Evolutionary conservation across 1,140 invertebrate genomes (phyloP).

Genomic region (Penaeus vannamei): DNA sequence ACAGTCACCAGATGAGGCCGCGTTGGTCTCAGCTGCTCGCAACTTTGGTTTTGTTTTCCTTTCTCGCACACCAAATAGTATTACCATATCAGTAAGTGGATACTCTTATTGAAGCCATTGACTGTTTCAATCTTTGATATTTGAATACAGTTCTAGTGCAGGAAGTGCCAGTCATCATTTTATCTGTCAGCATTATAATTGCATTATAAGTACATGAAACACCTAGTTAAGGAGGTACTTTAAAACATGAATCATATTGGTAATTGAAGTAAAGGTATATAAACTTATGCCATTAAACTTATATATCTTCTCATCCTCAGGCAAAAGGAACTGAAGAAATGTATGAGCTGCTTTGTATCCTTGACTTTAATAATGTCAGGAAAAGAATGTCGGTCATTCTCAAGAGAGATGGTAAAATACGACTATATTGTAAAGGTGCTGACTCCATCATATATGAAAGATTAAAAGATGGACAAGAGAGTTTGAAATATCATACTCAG

Average conservation of each 20-base stretch:
- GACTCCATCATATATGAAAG: constrained; percentile 98
- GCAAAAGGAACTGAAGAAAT: constrained; percentile 87
- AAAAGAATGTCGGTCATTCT: constrained; percentile 99
- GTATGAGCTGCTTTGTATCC: constrained; percentile 95
- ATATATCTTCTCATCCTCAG: constrained; percentile 66
- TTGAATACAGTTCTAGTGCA: no score
- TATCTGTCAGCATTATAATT: no score
- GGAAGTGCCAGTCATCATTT: no score
- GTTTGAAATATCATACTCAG: constrained; percentile 84
- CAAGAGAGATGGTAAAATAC: constrained; percentile 86
- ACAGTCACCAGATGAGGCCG: constrained; percentile 98
- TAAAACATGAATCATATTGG: no score
- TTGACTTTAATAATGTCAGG: constrained; percentile 99
- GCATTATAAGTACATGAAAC: no score
- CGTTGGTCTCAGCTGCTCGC: constrained; percentile 95
- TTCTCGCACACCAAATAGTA: constrained; percentile 92
- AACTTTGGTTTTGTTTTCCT: constrained; percentile 99
- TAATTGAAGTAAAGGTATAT: background rate
- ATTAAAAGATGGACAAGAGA: constrained; percentile 82
- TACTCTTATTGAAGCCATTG: background rate
- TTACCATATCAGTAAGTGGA: constrained; percentile 81
- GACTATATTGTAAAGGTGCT: constrained; percentile 97
- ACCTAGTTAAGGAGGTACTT: no score
- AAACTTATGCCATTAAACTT: background rate
- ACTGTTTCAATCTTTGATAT: no score